Percentiles rank a stretch among this genome's conserved stretches.
Evolutionary conservation across 1,140 invertebrate genomes (phyloP).

Genomic region (Metaphire vulgaris): DNA sequence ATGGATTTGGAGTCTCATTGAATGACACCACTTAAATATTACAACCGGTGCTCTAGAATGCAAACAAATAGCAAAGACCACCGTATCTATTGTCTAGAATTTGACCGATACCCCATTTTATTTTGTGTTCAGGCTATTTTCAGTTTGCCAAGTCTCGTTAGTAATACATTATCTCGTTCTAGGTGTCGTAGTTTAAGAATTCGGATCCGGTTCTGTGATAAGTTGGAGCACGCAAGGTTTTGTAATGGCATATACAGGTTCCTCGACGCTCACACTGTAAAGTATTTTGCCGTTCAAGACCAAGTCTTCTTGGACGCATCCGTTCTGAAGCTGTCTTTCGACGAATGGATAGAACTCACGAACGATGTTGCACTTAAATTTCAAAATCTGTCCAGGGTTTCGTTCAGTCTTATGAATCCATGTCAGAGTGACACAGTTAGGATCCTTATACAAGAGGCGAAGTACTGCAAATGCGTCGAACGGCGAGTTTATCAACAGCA

Average conservation of each 20-base stretch:
- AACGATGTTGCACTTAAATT: not conserved
- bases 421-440: not conserved
- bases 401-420: not conserved
- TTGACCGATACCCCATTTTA: no score
- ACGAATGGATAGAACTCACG: not conserved
- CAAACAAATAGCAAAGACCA: no score
- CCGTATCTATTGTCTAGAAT: no score
- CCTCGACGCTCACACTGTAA: not conserved
- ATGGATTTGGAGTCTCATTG: no score
- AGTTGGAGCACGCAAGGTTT: slow-evolving; percentile 4
- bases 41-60: no score
- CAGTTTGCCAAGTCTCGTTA: no score
- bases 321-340: not conserved
- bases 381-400: not conserved
- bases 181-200: no score
- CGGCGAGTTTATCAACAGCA: not conserved
- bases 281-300: not conserved
- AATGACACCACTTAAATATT: no score
- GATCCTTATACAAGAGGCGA: not conserved
- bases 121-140: no score
- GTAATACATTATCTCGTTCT: no score
- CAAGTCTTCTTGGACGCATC: not conserved
- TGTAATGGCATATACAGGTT: slow-evolving; percentile 6
- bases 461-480: not conserved
- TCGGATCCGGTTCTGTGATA: no score